Evolutionary conservation across 2,888 invertebrate genomes (phyloP).

Genomic region (Drosophila anomalata): DNA sequence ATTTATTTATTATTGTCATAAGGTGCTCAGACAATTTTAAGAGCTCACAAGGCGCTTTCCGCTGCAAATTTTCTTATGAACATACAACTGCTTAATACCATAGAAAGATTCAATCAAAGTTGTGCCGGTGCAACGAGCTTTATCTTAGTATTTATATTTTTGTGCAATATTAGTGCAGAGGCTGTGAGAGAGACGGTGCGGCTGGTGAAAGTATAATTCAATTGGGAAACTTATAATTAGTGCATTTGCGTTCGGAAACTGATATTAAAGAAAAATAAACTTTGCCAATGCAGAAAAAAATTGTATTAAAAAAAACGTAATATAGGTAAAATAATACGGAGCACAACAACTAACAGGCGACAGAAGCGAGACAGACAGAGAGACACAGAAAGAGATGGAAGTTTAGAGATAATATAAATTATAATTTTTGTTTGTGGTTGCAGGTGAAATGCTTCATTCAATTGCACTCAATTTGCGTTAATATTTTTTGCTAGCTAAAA

Average conservation of each 20-base stretch:
- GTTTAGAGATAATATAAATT: constrained; percentile 34
- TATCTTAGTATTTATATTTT: constrained; percentile 1
- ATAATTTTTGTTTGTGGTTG: constrained; percentile 47
- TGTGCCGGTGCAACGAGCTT: constrained; percentile 35
- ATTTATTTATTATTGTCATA: constrained; percentile 1
- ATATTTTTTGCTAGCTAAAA: constrained; percentile 36
- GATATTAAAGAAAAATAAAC: constrained; percentile 30
- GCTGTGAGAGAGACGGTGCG: constrained; percentile 10
- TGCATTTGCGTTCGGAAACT: constrained; percentile 51
- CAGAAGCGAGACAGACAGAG: constrained; percentile 25
- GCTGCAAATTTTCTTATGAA: constrained; percentile 15
- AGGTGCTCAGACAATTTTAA: not conserved
- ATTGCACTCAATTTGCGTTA: constrained; percentile 32
- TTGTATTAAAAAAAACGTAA: constrained; percentile 11
- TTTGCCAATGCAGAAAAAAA: constrained; percentile 30
- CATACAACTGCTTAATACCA: constrained; percentile 6
- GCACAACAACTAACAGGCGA: constrained; percentile 30
- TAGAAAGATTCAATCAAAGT: constrained; percentile 13
- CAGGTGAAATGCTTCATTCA: constrained; percentile 68
- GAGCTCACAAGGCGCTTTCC: constrained; percentile 25
- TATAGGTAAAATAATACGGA: not conserved
- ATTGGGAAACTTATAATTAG: constrained; percentile 62
- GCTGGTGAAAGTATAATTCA: constrained; percentile 56
- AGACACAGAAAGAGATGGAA: constrained; percentile 22
- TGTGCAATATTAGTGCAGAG: constrained; percentile 20